Conservation (phyloP, 2,888 invertebrate species). For the Philereme transversata region DNA sequence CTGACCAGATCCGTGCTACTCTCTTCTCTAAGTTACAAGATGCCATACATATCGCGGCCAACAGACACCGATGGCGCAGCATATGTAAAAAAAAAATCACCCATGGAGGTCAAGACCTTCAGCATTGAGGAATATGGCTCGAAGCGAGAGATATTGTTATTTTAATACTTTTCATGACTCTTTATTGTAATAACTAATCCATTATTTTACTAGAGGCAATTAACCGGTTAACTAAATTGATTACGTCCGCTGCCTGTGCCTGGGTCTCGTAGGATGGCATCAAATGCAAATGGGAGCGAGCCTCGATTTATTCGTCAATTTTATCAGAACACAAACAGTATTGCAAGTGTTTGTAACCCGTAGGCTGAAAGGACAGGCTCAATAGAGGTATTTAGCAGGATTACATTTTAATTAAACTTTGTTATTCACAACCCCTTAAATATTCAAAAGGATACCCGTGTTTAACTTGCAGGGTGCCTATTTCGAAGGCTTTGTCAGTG, state of each 20-base stretch:
- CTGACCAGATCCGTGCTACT: too few relatives aligned
- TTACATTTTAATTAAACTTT: conserved; percentile 26
- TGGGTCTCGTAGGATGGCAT: conserved; percentile 23
- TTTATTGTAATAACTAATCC: conserved; percentile 48
- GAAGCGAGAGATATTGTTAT: too few relatives aligned
- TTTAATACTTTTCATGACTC: conserved; percentile 10
- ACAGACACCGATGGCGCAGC: too few relatives aligned
- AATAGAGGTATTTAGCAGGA: conserved; percentile 16
- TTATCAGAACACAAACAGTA: conserved; percentile 16
- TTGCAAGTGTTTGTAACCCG: conserved; percentile 12
- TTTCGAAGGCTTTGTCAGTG: conserved; percentile 3
- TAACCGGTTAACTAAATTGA: conserved; percentile 78
- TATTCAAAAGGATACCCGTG: conserved; percentile 6
- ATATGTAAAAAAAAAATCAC: too few relatives aligned
- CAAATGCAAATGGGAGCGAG: conserved; percentile 20
- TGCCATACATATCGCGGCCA: too few relatives aligned
- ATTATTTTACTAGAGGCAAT: conserved; percentile 67
- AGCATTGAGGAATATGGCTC: too few relatives aligned
- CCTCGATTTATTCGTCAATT: conserved; percentile 25
- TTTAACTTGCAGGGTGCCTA: conserved; percentile 1
- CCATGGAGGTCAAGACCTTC: too few relatives aligned
- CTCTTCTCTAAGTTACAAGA: too few relatives aligned
- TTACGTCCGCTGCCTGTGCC: conserved; percentile 64
- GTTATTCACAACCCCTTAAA: conserved; percentile 12
- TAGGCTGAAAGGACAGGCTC: conserved; percentile 17